These are phyloP conservation scores for Taxidea taxus DNA, from an alignment of 2,113 vertebrate species.

Conservation along the genomic window DNA sequence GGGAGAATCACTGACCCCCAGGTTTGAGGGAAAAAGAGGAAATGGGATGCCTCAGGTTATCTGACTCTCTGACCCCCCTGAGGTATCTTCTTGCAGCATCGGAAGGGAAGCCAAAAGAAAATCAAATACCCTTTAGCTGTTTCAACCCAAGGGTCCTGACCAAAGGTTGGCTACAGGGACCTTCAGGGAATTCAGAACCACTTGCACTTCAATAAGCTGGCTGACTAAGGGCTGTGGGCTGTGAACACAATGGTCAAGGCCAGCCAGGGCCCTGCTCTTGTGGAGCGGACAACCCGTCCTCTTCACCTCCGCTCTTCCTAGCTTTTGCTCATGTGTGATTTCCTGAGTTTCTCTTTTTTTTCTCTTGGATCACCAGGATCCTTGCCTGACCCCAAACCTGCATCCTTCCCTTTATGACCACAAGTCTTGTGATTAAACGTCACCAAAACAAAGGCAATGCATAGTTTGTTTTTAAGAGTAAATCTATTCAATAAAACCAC, in stretches of 20 bases:
- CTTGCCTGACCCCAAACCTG: not conserved
- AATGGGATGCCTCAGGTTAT: not conserved
- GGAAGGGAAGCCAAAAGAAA: not conserved
- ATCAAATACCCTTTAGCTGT: not conserved
- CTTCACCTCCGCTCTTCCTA: not conserved
- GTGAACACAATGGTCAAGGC: not conserved
- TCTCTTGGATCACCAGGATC: not conserved
- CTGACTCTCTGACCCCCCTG: not conserved
- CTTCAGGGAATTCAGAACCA: not conserved
- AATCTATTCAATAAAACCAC: not conserved
- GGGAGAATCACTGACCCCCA: not conserved
- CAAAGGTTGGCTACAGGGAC: not conserved
- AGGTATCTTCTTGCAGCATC: not conserved
- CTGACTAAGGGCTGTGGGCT: not conserved
- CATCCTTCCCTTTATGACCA: not conserved
- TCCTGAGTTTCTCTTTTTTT: not conserved
- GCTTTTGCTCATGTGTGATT: not conserved
- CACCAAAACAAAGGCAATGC: not conserved
- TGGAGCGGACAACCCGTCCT: accelerated
- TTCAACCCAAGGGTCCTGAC: not conserved
- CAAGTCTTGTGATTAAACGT: not conserved
- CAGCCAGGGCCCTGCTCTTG: not conserved
- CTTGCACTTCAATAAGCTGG: not conserved
- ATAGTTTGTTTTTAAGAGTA: not conserved
- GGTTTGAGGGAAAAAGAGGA: not conserved